Evolutionary conservation across 2,888 invertebrate genomes (phyloP), one percentile per base, ranked within the genome.

Genomic region (Lochmaea crataegi): DNA sequence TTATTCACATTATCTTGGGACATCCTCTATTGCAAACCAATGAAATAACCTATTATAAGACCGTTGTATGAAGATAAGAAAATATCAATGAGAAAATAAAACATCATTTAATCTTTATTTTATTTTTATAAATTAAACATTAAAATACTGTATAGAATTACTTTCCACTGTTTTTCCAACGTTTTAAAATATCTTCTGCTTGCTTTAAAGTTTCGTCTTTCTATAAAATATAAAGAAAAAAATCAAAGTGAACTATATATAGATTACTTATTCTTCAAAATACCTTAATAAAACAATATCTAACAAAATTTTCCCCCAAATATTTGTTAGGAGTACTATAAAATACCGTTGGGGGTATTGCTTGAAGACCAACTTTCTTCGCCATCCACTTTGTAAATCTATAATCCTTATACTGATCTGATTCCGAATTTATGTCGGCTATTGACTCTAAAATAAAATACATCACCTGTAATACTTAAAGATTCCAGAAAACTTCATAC

Each of bases 341-440:
- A 88, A 99, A 99, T 0, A 97, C 97, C 60, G 94, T 93, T 0
- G 96, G 95, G 1, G 99, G 99, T 78, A 99, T 99, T 10, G 95
- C 94, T 80, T 97, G 94, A 16, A 99, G 88, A 61, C 97, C 96
- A 80, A 96, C 92, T 83, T 97, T 95, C 83, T 95, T 96, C 0
- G 94, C 94, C 90, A 99, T 93, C 94, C 98, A 99, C 87, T 97
- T 96, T 0, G 97, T 96, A 86, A 99, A 99, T 78, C 91, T 91
- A 85, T 96, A 97, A 88, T 99, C 99, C 75, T 91, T 92, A 81
- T 92, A 90, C 79, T 90, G 89, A 83, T 95, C 96, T 0, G 84
- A 87, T 85, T 96, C 95, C 0, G 90, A 85, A 1, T 89, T 89
- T 10, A 96, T 87, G 83, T 94, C 91, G 4, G 93, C 90, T 85